Conservation (phyloP, 1,140 invertebrate genomes). For the Spodoptera litura region DNA sequence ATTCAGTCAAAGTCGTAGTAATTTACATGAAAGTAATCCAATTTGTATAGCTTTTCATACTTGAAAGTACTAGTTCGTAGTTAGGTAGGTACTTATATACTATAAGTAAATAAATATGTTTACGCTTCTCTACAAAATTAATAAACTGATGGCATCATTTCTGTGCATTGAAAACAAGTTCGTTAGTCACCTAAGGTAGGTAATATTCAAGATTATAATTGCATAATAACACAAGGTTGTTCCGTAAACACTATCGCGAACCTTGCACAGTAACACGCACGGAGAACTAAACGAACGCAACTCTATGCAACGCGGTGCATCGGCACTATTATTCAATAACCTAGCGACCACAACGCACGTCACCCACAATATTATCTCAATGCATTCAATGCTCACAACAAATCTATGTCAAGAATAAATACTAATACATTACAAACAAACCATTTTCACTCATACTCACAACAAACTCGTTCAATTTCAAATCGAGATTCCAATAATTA, state of each 20-base stretch:
- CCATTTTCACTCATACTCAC: constrained; percentile 35
- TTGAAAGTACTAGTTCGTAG: too few relatives aligned
- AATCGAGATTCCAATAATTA: neutral
- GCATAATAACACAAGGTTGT: neutral
- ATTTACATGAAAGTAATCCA: too few relatives aligned
- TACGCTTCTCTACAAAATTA: neutral
- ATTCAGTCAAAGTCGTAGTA: too few relatives aligned
- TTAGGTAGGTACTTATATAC: too few relatives aligned
- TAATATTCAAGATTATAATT: constrained; percentile 13
- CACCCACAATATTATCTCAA: neutral
- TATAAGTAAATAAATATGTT: too few relatives aligned
- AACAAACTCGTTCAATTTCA: constrained; percentile 22
- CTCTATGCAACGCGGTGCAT: constrained; percentile 10
- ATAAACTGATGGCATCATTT: neutral
- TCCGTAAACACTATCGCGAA: constrained; percentile 9
- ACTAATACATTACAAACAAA: constrained; percentile 12
- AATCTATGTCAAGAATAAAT: neutral
- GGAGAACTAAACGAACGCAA: neutral
- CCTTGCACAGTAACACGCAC: neutral
- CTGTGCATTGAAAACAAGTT: neutral
- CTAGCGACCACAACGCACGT: neutral
- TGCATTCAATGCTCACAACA: neutral
- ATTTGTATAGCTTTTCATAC: too few relatives aligned
- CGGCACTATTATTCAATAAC: neutral
- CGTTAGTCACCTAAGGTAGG: neutral